A percentile compares a stretch with the other conserved stretches of the same genome.
Evolutionary conservation across 2,888 invertebrate species (phyloP).

Genomic region (Drosophila meridionalis): DNA sequence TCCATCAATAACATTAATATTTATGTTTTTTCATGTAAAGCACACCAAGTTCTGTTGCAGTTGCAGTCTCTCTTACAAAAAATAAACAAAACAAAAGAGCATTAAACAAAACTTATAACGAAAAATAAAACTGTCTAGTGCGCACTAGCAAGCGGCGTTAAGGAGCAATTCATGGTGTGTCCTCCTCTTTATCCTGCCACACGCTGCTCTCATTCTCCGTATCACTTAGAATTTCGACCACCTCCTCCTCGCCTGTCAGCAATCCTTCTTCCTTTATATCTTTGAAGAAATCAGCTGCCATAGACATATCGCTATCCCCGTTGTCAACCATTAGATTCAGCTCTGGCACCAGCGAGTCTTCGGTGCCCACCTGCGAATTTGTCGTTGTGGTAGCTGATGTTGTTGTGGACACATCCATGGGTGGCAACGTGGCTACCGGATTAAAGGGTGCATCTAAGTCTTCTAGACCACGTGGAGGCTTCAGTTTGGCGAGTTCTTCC

Average conservation of each 20-base stretch:
- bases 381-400: constrained; percentile 41
- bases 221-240: constrained; percentile 68
- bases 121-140: constrained; percentile 67
- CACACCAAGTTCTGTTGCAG: constrained; percentile 74
- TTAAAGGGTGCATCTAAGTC: constrained; percentile 88
- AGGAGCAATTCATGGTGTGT: constrained; percentile 53
- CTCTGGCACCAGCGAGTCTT: constrained; percentile 59
- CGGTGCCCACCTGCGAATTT: constrained; percentile 54
- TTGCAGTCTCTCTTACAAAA: constrained; percentile 75
- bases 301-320: constrained; percentile 51
- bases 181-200: constrained; percentile 74
- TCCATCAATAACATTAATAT: constrained; percentile 53
- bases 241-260: constrained; percentile 61
- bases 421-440: constrained; percentile 81
- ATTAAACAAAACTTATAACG: constrained; percentile 61
- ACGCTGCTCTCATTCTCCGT: constrained; percentile 71
- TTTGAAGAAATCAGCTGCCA: constrained; percentile 57
- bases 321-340: constrained; percentile 62
- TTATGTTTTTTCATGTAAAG: constrained; percentile 71
- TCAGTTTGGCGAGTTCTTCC: constrained; percentile 93
- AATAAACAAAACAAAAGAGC: constrained; percentile 65
- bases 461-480: constrained; percentile 91
- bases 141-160: constrained; percentile 39
- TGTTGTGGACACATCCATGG: constrained; percentile 75
- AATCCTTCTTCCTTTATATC: constrained; percentile 54